Base-by-base conservation (phyloP, 2,113 vertebrate genomes). In the Ictalurus furcatus region DNA sequence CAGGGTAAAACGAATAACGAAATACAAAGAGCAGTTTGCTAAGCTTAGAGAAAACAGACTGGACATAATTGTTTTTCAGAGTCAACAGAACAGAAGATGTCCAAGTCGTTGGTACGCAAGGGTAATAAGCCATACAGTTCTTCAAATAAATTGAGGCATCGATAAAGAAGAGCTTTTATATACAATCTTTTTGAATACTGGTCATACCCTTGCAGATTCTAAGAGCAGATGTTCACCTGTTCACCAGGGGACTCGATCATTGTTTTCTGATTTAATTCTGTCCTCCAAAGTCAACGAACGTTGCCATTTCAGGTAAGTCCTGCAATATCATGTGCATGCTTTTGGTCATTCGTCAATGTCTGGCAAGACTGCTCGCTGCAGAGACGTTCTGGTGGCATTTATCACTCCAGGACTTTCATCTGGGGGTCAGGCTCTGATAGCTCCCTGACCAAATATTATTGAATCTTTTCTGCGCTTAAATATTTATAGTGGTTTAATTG, bases 401-500 rank as follows among this genome's bases (percentile, higher is more conserved):
- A 95, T 94, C 94, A 93, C 88, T 88, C 92, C 93, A 90, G 92
- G 93, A 94, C 94, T 94, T 95, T 94, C 93, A 95, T 96, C 93
- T 93, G 85, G 93, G 78, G 93, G 91, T 87, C 91, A 90, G 91
- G 44, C 63, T 63, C 93, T 91, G 92, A 92, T 93, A 88, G 74
- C 93, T 92, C 91, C 93, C 93, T 93, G 92, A 93, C 93, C 92
- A 93, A 93, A 93, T 93, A 93, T 93, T 95, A 95, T 96, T 95
- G 95, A 96, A 95, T 95, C 84, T 93, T 94, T 94, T 94, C 94
- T 93, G 93, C 94, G 94, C 90, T 96, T 96, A 95, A 96, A 96
- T 96, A 96, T 96, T 95, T 95, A 95, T 95, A 92, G 93, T 94
- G 92, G 94, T 95, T 95, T 95, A 96, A 96, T 95, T 96, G 95